Evolutionary conservation across 2,113 vertebrate genomes (phyloP).

Genomic region (Triplophysa dalaica): DNA sequence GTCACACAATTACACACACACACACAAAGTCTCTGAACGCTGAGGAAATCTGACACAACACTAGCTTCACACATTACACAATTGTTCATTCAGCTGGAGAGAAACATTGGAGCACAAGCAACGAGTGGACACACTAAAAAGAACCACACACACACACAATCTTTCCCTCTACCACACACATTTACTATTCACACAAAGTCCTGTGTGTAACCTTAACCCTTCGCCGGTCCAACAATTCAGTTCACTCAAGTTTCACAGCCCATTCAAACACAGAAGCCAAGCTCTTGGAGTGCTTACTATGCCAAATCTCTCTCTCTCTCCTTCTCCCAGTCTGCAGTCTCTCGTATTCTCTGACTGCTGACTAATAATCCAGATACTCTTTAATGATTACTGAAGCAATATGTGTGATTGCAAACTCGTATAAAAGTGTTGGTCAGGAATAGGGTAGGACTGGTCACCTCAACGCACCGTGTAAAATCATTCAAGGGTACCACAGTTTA

Average conservation of each 20-base stretch:
- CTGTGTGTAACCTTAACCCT: slow-evolving; percentile 21
- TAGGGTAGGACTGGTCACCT: not conserved
- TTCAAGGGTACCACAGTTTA: not conserved
- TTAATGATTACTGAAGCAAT: slow-evolving; percentile 18
- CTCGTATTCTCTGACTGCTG: slow-evolving; percentile 1
- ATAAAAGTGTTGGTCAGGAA: slow-evolving; percentile 16
- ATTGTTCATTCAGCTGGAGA: slow-evolving; percentile 51
- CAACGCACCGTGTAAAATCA: not conserved
- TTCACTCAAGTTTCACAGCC: slow-evolving; percentile 36
- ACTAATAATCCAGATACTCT: not conserved
- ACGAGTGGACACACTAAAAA: not conserved
- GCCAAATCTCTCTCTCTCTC: not conserved
- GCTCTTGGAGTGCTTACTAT: slow-evolving; percentile 18
- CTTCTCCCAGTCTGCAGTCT: not conserved
- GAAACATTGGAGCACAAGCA: slow-evolving; percentile 48
- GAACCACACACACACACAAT: slow-evolving; percentile 27
- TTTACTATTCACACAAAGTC: slow-evolving; percentile 4
- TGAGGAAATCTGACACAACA: slow-evolving; percentile 54
- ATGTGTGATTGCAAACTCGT: slow-evolving; percentile 11
- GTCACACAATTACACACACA: slow-evolving; percentile 10
- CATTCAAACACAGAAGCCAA: slow-evolving; percentile 24
- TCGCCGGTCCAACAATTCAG: slow-evolving; percentile 35
- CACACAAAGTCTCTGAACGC: slow-evolving; percentile 16
- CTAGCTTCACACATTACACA: slow-evolving; percentile 54
- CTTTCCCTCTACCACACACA: slow-evolving; percentile 37